Conservation (phyloP, 2,113 vertebrate genomes). For the Cephalopholis sonnerati region DNA sequence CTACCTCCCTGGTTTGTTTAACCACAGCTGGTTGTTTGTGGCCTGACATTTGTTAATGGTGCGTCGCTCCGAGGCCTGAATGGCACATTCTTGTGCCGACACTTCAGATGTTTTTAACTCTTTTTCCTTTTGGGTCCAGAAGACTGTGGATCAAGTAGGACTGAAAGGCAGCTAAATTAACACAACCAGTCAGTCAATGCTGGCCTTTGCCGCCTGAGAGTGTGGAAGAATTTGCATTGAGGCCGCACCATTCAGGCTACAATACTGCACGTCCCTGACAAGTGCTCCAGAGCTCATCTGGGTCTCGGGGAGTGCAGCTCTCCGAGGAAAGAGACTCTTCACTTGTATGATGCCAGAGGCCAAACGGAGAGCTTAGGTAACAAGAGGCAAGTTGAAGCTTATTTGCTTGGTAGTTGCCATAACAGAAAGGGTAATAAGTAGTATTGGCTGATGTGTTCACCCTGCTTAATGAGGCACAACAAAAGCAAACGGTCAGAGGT, state of each 20-base stretch:
- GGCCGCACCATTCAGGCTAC: constrained; percentile 71
- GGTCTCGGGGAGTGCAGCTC: constrained; percentile 69
- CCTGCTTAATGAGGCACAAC: constrained; percentile 74
- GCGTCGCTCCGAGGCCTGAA: constrained; percentile 65
- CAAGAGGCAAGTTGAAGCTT: constrained; percentile 75
- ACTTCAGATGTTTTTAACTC: constrained; percentile 77
- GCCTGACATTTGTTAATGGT: constrained; percentile 75
- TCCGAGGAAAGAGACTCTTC: constrained; percentile 80
- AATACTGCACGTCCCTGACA: constrained; percentile 75
- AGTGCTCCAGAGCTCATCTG: constrained; percentile 66
- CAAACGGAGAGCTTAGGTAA: constrained; percentile 75
- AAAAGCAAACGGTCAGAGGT: constrained; percentile 77
- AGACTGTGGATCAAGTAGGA: constrained; percentile 71
- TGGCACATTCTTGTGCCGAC: constrained; percentile 68
- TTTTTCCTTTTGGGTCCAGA: constrained; percentile 71
- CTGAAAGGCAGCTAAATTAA: constrained; percentile 83
- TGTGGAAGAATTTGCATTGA: constrained; percentile 81
- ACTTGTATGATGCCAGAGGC: constrained; percentile 77
- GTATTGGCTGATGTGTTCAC: constrained; percentile 74
- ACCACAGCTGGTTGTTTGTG: constrained; percentile 73
- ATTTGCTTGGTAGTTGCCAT: constrained; percentile 79
- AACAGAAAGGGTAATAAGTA: constrained; percentile 80
- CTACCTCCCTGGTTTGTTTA: constrained; percentile 67
- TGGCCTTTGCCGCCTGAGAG: constrained; percentile 76
- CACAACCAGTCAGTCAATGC: constrained; percentile 78